Evolutionary conservation across 2,797 vertebrate genomes (phyloP).

Genomic region (Oophaga sylvatica): DNA sequence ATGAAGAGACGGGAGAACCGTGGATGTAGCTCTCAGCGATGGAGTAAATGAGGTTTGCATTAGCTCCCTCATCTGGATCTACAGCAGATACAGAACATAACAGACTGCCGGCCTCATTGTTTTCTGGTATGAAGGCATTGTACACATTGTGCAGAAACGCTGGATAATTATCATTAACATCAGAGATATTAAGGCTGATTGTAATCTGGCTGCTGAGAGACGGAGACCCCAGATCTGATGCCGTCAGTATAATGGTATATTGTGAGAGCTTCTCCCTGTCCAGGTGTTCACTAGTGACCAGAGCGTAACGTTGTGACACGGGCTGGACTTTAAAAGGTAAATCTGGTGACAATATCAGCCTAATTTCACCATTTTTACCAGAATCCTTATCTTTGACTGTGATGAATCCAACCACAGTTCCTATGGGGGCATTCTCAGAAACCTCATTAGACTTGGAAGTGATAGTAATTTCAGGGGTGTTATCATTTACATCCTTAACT

Average conservation of each 20-base stretch:
- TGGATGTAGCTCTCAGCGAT: conserved; percentile 41
- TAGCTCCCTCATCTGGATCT: conserved; percentile 41
- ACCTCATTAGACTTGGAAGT: conserved; percentile 85
- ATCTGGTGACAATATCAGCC: conserved; percentile 76
- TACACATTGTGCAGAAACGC: conserved; percentile 36
- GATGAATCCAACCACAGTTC: conserved; percentile 87
- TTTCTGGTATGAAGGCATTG: conserved; percentile 47
- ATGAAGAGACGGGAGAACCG: conserved; percentile 47
- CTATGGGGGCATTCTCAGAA: conserved; percentile 81
- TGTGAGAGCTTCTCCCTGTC: conserved; percentile 49
- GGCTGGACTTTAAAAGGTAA: conserved; percentile 85
- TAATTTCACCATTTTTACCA: conserved; percentile 83
- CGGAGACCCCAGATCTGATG: conserved; percentile 48
- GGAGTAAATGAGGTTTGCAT: conserved; percentile 48
- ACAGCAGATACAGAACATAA: conserved; percentile 38
- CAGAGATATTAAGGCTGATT: conserved; percentile 42
- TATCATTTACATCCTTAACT: conserved; percentile 89
- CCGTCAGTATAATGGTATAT: conserved; percentile 43
- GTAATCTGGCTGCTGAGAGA: conserved; percentile 21
- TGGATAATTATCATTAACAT: conserved; percentile 53
- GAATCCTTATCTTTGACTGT: conserved; percentile 68
- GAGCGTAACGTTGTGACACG: conserved; percentile 86
- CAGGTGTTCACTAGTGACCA: conserved; percentile 72
- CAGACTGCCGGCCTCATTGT: conserved; percentile 49
- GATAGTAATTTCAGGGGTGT: conserved; percentile 86